These are phyloP conservation scores for Porites lutea DNA, from an alignment of 64 coral and sea anemone species.

Conservation along the genomic window DNA sequence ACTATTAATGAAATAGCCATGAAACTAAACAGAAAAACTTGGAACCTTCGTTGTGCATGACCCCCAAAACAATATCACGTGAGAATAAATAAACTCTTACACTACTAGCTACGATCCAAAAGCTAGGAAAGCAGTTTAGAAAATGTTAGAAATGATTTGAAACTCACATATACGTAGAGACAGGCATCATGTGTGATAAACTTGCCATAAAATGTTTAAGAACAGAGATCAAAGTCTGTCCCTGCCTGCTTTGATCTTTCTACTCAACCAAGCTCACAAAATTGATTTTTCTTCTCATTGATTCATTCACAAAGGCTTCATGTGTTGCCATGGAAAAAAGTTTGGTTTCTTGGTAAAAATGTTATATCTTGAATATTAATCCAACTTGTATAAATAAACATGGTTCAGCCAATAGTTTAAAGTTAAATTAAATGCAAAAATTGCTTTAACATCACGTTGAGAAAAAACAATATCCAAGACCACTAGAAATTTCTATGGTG, in stretches of 20 bases:
- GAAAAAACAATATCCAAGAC: conserved; percentile 76
- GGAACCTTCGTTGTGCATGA: not conserved
- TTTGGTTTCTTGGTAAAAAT: conserved; percentile 70
- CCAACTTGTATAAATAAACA: conserved; percentile 75
- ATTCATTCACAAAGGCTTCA: conserved; percentile 66
- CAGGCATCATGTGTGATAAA: conserved; percentile 58
- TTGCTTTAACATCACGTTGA: conserved; percentile 29
- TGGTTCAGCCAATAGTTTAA: conserved; percentile 15
- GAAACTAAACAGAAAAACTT: not conserved
- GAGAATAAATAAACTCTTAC: conserved; percentile 10
- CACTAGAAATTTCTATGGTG: conserved; percentile 68
- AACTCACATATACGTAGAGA: conserved; percentile 73
- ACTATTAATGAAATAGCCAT: not conserved
- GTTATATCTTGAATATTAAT: conserved; percentile 58
- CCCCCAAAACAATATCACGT: conserved; percentile 15
- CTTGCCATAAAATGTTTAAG: conserved; percentile 19
- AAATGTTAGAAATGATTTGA: not conserved
- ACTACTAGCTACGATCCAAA: not conserved
- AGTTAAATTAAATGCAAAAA: conserved; percentile 54
- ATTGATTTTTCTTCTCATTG: conserved; percentile 24
- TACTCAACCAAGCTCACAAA: not conserved
- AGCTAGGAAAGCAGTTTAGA: not conserved
- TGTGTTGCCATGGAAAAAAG: conserved; percentile 66
- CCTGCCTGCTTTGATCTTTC: not conserved
- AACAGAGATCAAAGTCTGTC: not conserved